phyloP scores from a whole-genome alignment of 2,888 invertebrate species.

The Xestia ashworthii region DNA sequence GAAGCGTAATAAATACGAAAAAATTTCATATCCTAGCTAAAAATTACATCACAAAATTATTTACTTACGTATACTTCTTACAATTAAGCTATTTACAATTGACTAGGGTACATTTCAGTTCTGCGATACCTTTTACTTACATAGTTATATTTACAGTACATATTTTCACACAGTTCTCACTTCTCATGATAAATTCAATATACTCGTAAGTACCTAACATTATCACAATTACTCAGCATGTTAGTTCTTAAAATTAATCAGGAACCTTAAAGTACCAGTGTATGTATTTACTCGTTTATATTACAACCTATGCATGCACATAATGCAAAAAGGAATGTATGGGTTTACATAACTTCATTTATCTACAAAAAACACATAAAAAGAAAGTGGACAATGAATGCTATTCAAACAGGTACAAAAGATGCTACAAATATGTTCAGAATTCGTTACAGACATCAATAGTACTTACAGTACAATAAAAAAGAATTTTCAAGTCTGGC shows the following conservation, averaged over 20 bases:
- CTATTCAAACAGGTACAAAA: conserved; percentile 75
- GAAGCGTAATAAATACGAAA: conserved; percentile 91
- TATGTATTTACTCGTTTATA: conserved; percentile 61
- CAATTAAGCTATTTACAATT: conserved; percentile 87
- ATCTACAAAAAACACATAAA: conserved; percentile 52
- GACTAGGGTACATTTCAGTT: conserved; percentile 91
- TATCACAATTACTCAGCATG: conserved; percentile 85
- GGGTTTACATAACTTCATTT: conserved; percentile 63
- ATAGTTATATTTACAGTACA: conserved; percentile 78
- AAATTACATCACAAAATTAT: conserved; percentile 90
- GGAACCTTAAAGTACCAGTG: conserved; percentile 83
- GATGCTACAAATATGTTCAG: conserved; percentile 65
- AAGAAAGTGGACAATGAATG: conserved; percentile 57
- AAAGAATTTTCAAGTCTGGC: conserved; percentile 60
- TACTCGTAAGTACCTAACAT: conserved; percentile 88
- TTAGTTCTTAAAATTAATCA: conserved; percentile 77
- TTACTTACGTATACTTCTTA: conserved; percentile 82
- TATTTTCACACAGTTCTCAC: conserved; percentile 74
- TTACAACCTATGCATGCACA: conserved; percentile 62
- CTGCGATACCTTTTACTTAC: conserved; percentile 82
- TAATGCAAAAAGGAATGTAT: conserved; percentile 80
- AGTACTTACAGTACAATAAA: conserved; percentile 76
- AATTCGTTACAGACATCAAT: conserved; percentile 64
- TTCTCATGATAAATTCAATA: conserved; percentile 76
- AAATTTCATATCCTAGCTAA: conserved; percentile 87